These are phyloP conservation scores for Tragelaphus oryx DNA, from an alignment of 2,797 vertebrate species.

Conservation along the genomic window DNA sequence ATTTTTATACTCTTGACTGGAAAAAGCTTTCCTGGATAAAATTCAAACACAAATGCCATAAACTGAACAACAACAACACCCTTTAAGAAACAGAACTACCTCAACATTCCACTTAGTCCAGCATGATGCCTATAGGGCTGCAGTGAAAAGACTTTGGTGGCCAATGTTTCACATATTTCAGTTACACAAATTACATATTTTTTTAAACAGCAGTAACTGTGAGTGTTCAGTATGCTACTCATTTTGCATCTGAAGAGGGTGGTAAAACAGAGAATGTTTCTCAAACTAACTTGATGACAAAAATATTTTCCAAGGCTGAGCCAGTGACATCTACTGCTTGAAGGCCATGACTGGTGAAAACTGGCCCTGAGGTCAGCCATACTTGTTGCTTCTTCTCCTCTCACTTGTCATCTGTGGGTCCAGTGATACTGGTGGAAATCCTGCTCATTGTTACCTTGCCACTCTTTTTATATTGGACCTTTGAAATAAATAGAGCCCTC, in stretches of 20 bases:
- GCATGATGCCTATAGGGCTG: too few relatives aligned
- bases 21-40: constrained; percentile 12
- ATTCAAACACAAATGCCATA: background rate
- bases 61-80: background rate
- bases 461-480: background rate
- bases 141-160: background rate
- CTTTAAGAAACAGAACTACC: background rate
- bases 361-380: background rate
- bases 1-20: constrained; percentile 7
- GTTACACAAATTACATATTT: background rate
- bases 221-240: background rate
- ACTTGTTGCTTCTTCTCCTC: accelerated
- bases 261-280: background rate
- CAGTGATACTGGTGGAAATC: background rate
- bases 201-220: background rate
- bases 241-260: background rate
- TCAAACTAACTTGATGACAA: background rate
- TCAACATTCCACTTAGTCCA: background rate
- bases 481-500: background rate
- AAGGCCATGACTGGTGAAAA: background rate
- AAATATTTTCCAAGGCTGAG: background rate
- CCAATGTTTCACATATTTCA: background rate
- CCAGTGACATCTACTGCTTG: background rate
- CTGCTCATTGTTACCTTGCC: background rate
- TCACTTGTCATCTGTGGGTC: background rate